Base-by-base conservation (phyloP, 2,797 vertebrate species). In the Tragopan temminckii region DNA sequence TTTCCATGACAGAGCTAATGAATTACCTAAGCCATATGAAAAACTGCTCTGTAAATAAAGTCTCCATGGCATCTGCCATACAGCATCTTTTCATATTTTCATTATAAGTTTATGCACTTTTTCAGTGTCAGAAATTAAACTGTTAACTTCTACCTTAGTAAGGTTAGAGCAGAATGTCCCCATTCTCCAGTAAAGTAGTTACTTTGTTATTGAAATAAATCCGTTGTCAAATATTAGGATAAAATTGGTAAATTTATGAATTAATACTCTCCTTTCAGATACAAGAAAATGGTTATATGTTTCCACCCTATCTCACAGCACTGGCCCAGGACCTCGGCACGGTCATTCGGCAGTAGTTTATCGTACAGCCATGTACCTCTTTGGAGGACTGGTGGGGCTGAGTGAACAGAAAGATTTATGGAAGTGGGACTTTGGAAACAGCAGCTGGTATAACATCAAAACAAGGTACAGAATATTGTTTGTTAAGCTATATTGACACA, bases 341-440 rank as follows among this genome's bases (percentile, higher is more conserved):
- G 97, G 98, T 57, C 98, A 99, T 96, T 98, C 98, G 0, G 98
- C 98, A 12, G 91, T 97, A 58, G 94, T 97, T 83, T 95, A 98
- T 90, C 96, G 83, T 42, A 94, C 96, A 10, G 97, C 95, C 91
- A 98, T 99, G 99, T 99, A 98, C 93, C 95, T 99, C 93, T 99
- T 98, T 0, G 98, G 98, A 59, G 99, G 99, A 9, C 81, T 99
- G 93, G 97, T 98, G 90, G 98, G 98, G 35, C 92, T 99, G 70
- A 96, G 88, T 13, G 98, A 99, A 95, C 98, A 99, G 96, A 98
- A 97, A 58, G 99, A 99, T 96, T 97, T 99, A 89, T 99, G 99
- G 99, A 98, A 82, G 85, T 99, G 99, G 98, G 98, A 97, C 84
- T 98, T 97, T 21, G 66, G 40, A 85, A 98, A 70, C 95, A 94